These are phyloP conservation scores for Periparus ater DNA, from an alignment of 2,797 vertebrate species.

Conservation along the genomic window DNA sequence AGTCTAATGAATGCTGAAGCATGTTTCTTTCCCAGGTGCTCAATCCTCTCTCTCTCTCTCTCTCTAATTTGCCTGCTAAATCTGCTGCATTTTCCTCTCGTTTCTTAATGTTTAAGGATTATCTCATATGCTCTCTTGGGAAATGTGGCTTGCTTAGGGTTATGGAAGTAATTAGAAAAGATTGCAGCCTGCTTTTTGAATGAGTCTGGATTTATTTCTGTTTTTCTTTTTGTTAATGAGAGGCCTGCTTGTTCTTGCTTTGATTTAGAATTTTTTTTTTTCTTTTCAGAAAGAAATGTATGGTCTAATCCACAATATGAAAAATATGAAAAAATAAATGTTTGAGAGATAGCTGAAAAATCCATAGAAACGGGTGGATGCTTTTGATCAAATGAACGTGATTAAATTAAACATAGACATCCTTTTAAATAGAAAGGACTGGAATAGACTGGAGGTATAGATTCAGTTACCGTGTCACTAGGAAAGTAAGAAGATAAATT, in stretches of 20 bases:
- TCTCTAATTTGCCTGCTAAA: slow-evolving; percentile 28
- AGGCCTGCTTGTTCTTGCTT: slow-evolving; percentile 32
- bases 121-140: slow-evolving; percentile 16
- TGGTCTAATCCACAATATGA: background rate
- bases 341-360: background rate
- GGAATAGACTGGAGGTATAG: background rate
- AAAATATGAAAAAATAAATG: background rate
- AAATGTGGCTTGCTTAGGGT: slow-evolving; percentile 14
- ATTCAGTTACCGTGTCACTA: background rate
- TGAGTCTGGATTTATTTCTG: slow-evolving; percentile 47
- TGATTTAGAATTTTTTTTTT: background rate
- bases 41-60: background rate
- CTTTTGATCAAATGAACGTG: background rate
- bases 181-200: slow-evolving; percentile 53
- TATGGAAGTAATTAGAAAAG: slow-evolving; percentile 56
- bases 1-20: slow-evolving; percentile 27
- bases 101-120: slow-evolving; percentile 55
- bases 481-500: background rate
- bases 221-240: slow-evolving; percentile 39
- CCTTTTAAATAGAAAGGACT: background rate
- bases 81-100: background rate
- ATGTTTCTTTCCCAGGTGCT: slow-evolving; percentile 2
- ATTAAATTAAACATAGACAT: background rate
- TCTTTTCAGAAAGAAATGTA: background rate
- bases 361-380: background rate